phyloP scores from a whole-genome alignment of 1,140 invertebrate genomes.

The Charaxes varanes region DNA sequence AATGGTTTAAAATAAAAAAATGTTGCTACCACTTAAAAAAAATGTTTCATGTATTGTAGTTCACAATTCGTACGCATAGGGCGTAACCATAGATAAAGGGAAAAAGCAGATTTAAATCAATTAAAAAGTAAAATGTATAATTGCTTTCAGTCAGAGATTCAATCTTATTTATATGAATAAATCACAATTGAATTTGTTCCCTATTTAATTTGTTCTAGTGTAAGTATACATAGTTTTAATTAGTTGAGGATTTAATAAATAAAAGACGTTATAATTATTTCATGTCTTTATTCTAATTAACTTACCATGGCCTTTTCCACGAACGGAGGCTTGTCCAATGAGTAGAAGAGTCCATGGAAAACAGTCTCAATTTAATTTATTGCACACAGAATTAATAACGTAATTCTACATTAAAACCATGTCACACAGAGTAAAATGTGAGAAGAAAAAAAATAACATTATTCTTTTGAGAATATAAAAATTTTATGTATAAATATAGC shows the following conservation, averaged over 20 bases:
- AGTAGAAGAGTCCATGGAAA: conserved; percentile 69
- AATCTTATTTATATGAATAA: no score
- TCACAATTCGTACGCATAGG: no score
- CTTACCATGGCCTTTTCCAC: conserved; percentile 70
- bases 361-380: conserved; percentile 56
- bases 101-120: background rate
- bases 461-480: conserved; percentile 5
- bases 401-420: conserved; percentile 5
- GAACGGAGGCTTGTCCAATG: conserved; percentile 44
- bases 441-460: conserved; percentile 11
- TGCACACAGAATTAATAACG: conserved; percentile 36
- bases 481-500: no score
- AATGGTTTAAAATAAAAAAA: no score
- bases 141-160: no score
- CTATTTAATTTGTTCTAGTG: no score
- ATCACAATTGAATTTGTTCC: no score
- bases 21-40: no score
- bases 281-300: conserved; percentile 57
- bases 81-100: no score
- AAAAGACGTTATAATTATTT: conserved; percentile 37
- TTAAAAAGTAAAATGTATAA: background rate
- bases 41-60: no score
- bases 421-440: conserved; percentile 6
- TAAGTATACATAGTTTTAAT: background rate
- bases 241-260: conserved; percentile 23